These are phyloP conservation scores for Zapornia atra DNA, from an alignment of 2,113 vertebrate genomes.

Conservation along the genomic window DNA sequence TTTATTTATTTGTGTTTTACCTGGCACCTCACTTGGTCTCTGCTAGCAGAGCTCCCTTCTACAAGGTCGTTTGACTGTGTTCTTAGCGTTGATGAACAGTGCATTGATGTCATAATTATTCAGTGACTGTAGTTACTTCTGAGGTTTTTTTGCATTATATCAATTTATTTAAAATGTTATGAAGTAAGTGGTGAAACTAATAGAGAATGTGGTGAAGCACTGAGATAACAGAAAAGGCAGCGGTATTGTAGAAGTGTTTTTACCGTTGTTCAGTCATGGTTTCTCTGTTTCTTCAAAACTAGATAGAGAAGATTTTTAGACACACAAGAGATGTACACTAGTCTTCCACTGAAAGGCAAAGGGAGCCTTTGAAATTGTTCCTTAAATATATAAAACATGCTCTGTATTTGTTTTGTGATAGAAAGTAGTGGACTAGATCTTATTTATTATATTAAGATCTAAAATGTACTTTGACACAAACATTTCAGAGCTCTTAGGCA, in stretches of 20 bases:
- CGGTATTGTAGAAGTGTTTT: not conserved
- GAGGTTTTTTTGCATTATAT: constrained; percentile 2
- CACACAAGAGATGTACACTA: not conserved
- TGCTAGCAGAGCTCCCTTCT: not conserved
- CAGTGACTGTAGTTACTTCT: constrained; percentile 5
- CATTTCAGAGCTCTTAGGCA: not conserved
- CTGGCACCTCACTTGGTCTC: not conserved
- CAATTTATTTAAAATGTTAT: constrained; percentile 22
- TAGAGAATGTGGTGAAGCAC: not conserved
- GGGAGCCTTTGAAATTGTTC: not conserved
- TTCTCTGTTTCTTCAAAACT: not conserved
- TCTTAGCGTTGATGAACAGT: not conserved
- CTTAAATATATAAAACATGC: not conserved
- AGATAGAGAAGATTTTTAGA: not conserved
- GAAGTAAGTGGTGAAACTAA: not conserved
- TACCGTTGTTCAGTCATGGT: not conserved
- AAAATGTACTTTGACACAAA: not conserved
- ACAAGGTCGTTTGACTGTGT: not conserved
- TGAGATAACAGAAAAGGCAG: not conserved
- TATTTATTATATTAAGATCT: not conserved
- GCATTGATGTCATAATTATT: constrained; percentile 35
- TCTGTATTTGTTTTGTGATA: not conserved
- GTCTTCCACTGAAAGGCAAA: not conserved
- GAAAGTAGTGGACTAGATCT: not conserved
- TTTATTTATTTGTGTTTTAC: not conserved